These are phyloP conservation scores for Piezodorus guildinii DNA, from an alignment of 1,140 invertebrate species.

Conservation along the genomic window DNA sequence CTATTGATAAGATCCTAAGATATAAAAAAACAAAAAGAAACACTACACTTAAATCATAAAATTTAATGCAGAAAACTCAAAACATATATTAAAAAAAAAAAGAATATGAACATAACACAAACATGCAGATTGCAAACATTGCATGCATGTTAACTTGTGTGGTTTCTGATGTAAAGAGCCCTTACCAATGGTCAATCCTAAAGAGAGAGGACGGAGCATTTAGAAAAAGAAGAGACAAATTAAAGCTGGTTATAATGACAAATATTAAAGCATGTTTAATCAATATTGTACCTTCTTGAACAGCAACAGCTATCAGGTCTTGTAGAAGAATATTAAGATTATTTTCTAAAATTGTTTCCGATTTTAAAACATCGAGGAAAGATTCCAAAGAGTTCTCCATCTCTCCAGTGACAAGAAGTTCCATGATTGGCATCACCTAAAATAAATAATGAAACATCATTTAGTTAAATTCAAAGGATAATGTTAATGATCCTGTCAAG, in stretches of 20 bases:
- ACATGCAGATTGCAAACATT: no score
- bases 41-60: no score
- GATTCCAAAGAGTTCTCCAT: conserved; percentile 20
- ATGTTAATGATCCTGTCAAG: no score
- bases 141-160: no score
- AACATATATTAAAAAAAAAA: no score
- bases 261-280: neutral
- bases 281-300: conserved; percentile 21
- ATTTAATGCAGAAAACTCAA: no score
- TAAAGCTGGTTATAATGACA: neutral
- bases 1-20: no score
- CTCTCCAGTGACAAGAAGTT: conserved; percentile 19
- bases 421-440: conserved; percentile 25
- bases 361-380: conserved; percentile 15
- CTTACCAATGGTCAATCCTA: conserved; percentile 11
- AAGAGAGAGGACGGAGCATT: neutral
- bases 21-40: no score
- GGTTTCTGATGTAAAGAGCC: neutral
- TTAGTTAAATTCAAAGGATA: neutral
- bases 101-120: no score
- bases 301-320: conserved; percentile 23
- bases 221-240: conserved; percentile 7
- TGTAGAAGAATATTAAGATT: conserved; percentile 17
- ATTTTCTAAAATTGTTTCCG: conserved; percentile 8
- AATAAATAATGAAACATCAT: conserved; percentile 6